Evolutionary conservation across 2,888 invertebrate genomes (phyloP), one percentile per base, ranked within the genome.

Genomic region (Didymodactylos carnosus): DNA sequence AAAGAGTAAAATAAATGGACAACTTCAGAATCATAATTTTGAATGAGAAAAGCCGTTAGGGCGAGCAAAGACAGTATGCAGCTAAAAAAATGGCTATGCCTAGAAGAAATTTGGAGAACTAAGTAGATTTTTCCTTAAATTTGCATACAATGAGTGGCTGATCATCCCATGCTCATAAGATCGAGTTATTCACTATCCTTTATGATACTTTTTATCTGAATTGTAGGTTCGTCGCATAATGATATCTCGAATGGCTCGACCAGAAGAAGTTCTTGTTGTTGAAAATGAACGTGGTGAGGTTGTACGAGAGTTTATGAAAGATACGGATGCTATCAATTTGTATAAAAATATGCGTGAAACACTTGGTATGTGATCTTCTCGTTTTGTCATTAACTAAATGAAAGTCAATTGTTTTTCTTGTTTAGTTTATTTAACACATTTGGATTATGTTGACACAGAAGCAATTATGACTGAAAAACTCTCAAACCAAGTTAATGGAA

Each of bases 281-380:
- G 98, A 99, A 85, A 99, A 98, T 86, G 98, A 99, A 83, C 95
- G 98, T 84, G 97, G 97, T 51, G 97, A 98, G 86, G 94, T 98
- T 76, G 97, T 99, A 14, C 87, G 98, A 77, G 98, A 99, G 84
- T 95, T 98, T 83, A 97, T 99, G 93, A 98, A 97, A 85, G 98
- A 99, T 84, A 99, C 98, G 46, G 98, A 99, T 86, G 91, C 97
- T 46, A 98, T 99, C 80, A 95, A 94, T 86, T 87, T 99, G 82
- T 98, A 98, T 85, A 97, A 95, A 85, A 98, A 94, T 83, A 99
- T 98, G 98, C 88, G 95, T 77, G 97, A 97, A 78, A 84, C 84
- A 39, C 78, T 62, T n/a, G 84, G 71, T 83, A 82, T 83, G 76
- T 75, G 77, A 76, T 8, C 0, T 8, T 6, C n/a, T 23, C n/a